phyloP scores from a whole-genome alignment of 2,113 vertebrate species.

The Silurus glanis region DNA sequence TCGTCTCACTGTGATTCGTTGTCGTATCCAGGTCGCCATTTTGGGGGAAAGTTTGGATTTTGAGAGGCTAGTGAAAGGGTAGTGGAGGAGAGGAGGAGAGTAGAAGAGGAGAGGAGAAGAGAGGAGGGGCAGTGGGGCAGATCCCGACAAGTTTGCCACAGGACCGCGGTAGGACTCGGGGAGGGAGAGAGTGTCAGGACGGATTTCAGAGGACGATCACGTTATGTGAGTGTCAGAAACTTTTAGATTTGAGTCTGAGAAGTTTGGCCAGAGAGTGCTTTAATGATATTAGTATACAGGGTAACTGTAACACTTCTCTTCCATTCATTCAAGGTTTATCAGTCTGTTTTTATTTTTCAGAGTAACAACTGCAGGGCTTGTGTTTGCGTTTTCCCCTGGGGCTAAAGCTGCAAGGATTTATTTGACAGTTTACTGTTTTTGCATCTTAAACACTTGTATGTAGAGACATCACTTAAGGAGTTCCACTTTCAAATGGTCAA shows the following conservation, averaged over 20 bases:
- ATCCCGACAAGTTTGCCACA: constrained; percentile 40
- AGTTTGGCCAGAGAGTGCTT: constrained; percentile 4
- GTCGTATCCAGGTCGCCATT: constrained; percentile 53
- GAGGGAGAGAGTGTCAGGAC: background rate
- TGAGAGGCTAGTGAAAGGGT: constrained; percentile 30
- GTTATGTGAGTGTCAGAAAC: background rate
- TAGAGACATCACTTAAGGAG: background rate
- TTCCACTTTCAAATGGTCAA: constrained; percentile 24
- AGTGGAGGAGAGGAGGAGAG: constrained; percentile 38
- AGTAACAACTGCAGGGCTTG: background rate
- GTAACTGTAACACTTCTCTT: background rate
- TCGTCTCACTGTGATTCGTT: constrained; percentile 43
- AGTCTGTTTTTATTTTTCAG: background rate
- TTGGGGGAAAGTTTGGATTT: constrained; percentile 78
- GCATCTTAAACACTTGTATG: background rate
- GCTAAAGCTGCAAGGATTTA: constrained; percentile 2
- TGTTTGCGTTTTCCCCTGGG: background rate
- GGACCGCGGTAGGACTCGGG: constrained; percentile 13
- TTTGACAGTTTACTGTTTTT: background rate
- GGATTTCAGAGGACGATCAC: background rate
- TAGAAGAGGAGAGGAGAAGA: background rate
- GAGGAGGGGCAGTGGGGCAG: constrained; percentile 40
- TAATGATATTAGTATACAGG: background rate
- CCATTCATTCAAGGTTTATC: constrained; percentile 19
- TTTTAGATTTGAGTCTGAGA: constrained; percentile 3